Evolutionary conservation across 2,113 vertebrate species (phyloP).

Genomic region (Hydrochoerus hydrochaeris): DNA sequence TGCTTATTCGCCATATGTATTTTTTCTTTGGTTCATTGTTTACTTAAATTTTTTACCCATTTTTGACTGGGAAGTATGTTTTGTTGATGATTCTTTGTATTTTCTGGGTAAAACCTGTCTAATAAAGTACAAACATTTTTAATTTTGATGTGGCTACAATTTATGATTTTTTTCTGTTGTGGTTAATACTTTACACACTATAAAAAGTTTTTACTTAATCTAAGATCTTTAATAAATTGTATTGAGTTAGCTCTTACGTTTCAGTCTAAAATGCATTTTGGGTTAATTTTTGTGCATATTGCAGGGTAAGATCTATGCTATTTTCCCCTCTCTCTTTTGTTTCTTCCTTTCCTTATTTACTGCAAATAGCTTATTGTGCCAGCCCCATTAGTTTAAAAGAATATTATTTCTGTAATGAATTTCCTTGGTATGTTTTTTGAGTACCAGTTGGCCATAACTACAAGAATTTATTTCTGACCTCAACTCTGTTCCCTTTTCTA

Average conservation of each 20-base stretch:
- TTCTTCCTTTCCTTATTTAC: neutral
- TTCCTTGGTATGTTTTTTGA: neutral
- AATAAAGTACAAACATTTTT: neutral
- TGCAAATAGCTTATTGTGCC: neutral
- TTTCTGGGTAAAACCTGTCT: neutral
- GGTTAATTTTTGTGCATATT: neutral
- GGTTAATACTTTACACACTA: neutral
- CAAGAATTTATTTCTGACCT: neutral
- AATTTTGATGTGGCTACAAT: conserved; percentile 1
- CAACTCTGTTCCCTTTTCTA: neutral
- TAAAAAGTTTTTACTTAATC: neutral
- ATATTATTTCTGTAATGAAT: neutral
- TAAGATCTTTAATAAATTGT: neutral
- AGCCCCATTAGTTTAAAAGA: neutral
- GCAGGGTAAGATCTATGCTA: neutral
- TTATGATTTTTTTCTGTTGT: conserved; percentile 1
- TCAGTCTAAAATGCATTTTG: neutral
- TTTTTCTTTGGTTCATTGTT: neutral
- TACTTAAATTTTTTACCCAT: neutral
- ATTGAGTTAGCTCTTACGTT: neutral
- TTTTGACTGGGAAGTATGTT: neutral
- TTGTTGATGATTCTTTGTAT: neutral
- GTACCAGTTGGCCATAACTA: neutral
- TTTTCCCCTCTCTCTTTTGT: neutral
- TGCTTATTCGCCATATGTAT: neutral